Evolutionary conservation across 2,797 vertebrate genomes (phyloP), one percentile per base, ranked within the genome.

Genomic region (Scolopax bukidnonensis): DNA sequence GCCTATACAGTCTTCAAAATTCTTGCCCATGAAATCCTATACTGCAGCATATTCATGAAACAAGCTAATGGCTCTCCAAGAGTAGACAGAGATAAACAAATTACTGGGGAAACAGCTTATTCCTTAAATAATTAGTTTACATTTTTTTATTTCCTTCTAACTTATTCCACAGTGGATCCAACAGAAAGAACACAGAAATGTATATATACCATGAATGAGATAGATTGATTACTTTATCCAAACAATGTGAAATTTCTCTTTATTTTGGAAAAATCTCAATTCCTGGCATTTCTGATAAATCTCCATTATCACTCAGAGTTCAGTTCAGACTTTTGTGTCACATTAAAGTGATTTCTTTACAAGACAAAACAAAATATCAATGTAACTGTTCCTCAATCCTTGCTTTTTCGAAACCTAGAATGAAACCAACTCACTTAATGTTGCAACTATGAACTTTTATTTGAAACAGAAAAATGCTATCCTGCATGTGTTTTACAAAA

Each of bases 381-480:
- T 0, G 0, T 45, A 87, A 67, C 15, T 3, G 17, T 33, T 70
- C 19, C 6, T 81, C 9, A 54, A 59, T 33, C 17, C 17, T 36
- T 63, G 27, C 6, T 71, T 93, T 84, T 91, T 82, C 63, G 47
- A 91, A 92, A 51, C 7, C 11, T n/a, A 24, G 17, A 81, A 87
- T 38, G 13, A 76, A 95, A 74, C 11, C 0, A 0, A 65, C 6
- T 43, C 12, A 16, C 27, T 43, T 48, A n/a, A 16, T 16, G 25
- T 30, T 73, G 28, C 14, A 71, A 64, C 23, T 38, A 33, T 12
- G 4, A 83, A 64, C n/a, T 71, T 67, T 11, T 30, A 59, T 19
- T 70, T 79, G 53, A 82, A 64, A 14, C n/a, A 84, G 36, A 81
- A 95, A 81, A 89, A 87, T 41, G 75, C 9, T 67, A 54, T 16